phyloP scores from a whole-genome alignment of 2,888 invertebrate genomes.

The Trissonchulus sp. region DNA sequence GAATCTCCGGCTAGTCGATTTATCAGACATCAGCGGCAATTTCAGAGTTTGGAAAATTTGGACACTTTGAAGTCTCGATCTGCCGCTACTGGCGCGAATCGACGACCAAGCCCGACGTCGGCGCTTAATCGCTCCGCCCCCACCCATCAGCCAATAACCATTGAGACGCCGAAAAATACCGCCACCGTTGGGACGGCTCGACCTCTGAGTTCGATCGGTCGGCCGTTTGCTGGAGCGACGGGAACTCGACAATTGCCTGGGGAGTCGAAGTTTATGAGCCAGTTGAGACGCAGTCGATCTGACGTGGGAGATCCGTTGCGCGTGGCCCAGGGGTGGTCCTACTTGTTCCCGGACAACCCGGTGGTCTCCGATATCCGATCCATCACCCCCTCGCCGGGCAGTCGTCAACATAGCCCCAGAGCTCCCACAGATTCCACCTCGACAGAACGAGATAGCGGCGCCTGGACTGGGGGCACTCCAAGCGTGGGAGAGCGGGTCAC shows the following conservation, averaged over 20 bases:
- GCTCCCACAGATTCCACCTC: too few relatives aligned
- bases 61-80: not conserved
- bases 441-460: too few relatives aligned
- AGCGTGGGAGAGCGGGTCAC: not conserved
- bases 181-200: not conserved
- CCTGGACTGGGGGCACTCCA: too few relatives aligned
- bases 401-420: not conserved
- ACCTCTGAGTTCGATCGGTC: not conserved
- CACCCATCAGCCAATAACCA: not conserved
- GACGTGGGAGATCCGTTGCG: slow-evolving; percentile 2
- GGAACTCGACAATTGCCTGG: not conserved
- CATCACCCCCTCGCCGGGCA: slow-evolving; percentile 11
- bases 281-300: slow-evolving; percentile 22
- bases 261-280: not conserved
- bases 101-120: not conserved
- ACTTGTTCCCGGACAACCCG: slow-evolving; percentile 30
- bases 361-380: not conserved
- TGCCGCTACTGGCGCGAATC: not conserved
- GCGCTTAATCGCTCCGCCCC: not conserved
- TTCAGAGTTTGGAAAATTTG: slow-evolving; percentile 20
- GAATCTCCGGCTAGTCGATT: too few relatives aligned
- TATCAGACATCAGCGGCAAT: slow-evolving; percentile 1
- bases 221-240: not conserved
- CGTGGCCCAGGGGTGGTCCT: slow-evolving; percentile 26
- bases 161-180: not conserved